Conservation (phyloP, 30 jellyfish, hydroid and myxozoan species). For the Kudoa iwatai region DNA sequence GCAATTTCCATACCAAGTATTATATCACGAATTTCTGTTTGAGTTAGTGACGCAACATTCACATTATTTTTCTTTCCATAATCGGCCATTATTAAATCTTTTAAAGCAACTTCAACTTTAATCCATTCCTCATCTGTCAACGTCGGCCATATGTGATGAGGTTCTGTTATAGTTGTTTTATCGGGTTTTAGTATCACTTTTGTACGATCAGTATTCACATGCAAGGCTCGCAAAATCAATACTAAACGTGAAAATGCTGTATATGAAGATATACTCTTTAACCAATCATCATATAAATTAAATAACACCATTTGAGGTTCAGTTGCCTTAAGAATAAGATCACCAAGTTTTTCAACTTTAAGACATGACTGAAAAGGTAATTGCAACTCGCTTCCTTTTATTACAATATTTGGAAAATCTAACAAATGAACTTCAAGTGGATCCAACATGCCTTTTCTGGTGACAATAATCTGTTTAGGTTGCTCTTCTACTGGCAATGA, state of each 20-base stretch:
- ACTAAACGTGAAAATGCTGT: slow-evolving; percentile 81
- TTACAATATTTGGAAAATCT: slow-evolving; percentile 92
- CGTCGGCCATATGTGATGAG: slow-evolving; percentile 96
- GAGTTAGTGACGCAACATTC: slow-evolving; percentile 90
- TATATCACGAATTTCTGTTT: slow-evolving; percentile 81
- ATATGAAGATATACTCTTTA: slow-evolving; percentile 76
- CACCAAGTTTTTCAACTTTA: slow-evolving; percentile 93
- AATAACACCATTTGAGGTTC: slow-evolving; percentile 97
- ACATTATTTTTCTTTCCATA: slow-evolving; percentile 93
- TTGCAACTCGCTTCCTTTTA: slow-evolving; percentile 91
- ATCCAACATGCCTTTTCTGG: slow-evolving; percentile 95
- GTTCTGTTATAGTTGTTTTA: slow-evolving; percentile 78
- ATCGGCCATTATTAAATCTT: slow-evolving; percentile 78
- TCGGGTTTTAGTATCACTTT: slow-evolving; percentile 81
- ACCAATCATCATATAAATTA: slow-evolving; percentile 86
- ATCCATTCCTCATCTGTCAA: slow-evolving; percentile 96
- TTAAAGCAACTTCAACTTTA: slow-evolving; percentile 57
- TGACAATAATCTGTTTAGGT: slow-evolving; percentile 87
- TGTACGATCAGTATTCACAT: slow-evolving; percentile 85
- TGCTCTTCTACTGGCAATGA: slow-evolving; percentile 96
- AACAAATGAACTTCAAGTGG: slow-evolving; percentile 99
- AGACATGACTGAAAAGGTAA: slow-evolving; percentile 92
- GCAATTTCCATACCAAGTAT: slow-evolving; percentile 95
- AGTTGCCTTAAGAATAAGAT: slow-evolving; percentile 69
- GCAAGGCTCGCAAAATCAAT: slow-evolving; percentile 62